A percentile compares a stretch with the other conserved stretches of the same genome.
Evolutionary conservation across 2,888 invertebrate genomes (phyloP).

Genomic region (Caenorhabditis imperialis): DNA sequence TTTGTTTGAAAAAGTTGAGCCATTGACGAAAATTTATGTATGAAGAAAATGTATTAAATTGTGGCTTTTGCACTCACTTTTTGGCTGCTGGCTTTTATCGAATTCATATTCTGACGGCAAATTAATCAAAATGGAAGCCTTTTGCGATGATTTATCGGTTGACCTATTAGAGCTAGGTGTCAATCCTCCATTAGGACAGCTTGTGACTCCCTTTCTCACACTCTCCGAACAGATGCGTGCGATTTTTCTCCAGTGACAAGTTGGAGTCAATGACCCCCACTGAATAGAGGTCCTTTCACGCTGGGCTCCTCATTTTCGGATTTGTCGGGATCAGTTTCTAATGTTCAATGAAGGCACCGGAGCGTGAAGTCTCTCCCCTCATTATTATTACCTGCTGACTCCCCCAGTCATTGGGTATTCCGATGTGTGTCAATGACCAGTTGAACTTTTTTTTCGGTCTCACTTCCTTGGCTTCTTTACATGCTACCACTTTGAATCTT

Average conservation of each 20-base stretch:
- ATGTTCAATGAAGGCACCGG: conserved; percentile 21
- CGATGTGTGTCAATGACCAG: too few species aligned
- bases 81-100: too few species aligned
- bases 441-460: background rate
- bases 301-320: conserved; percentile 41
- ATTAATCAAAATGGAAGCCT: conserved; percentile 45
- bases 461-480: conserved; percentile 3
- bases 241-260: conserved; percentile 53
- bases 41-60: conserved; percentile 36
- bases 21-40: conserved; percentile 26
- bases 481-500: conserved; percentile 29
- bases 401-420: too few species aligned
- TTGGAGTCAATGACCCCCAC: conserved; percentile 5
- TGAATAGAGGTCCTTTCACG: too few species aligned
- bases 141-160: conserved; percentile 44
- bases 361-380: conserved; percentile 20
- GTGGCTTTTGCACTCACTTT: too few species aligned
- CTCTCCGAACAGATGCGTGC: conserved; percentile 49
- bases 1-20: background rate
- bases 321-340: conserved; percentile 31
- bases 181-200: conserved; percentile 32
- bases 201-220: conserved; percentile 20
- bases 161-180: conserved; percentile 9
- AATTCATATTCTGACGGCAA: too few species aligned
- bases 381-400: conserved; percentile 23